Conservation (phyloP, 1,140 invertebrate species). For the Meloidogyne hapla region DNA sequence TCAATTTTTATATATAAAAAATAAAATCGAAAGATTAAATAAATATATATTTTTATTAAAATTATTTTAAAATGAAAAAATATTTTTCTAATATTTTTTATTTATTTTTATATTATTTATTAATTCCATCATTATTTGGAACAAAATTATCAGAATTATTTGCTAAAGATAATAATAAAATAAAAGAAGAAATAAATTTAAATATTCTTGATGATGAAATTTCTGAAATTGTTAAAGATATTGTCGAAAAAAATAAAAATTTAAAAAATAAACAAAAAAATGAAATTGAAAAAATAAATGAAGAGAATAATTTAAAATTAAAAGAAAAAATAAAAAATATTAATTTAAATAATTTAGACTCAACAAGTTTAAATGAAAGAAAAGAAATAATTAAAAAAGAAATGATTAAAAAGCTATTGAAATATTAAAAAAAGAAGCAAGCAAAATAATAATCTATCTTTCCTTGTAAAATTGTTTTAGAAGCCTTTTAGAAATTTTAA, state of each 20-base stretch:
- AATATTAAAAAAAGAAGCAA: background rate
- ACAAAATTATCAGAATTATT: background rate
- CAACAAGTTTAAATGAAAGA: no score
- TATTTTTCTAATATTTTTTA: conserved; percentile 5
- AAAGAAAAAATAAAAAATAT: background rate
- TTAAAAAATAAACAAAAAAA: background rate
- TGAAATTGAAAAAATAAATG: background rate
- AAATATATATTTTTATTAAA: background rate
- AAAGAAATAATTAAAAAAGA: no score
- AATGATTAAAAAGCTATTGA: background rate
- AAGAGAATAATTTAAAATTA: background rate
- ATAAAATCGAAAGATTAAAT: no score
- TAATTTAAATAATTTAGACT: no score
- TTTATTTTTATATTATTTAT: background rate
- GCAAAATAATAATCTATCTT: background rate
- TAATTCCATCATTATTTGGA: background rate
- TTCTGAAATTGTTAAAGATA: background rate
- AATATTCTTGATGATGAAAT: background rate
- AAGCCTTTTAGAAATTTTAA: background rate
- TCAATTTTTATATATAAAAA: no score
- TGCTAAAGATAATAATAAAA: background rate
- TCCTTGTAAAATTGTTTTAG: conserved; percentile 1
- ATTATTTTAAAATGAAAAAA: background rate
- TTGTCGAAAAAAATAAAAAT: no score
- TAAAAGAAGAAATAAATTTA: conserved; percentile 3